phyloP scores from a whole-genome alignment of 2,113 vertebrate species.

The Condylura cristata region DNA sequence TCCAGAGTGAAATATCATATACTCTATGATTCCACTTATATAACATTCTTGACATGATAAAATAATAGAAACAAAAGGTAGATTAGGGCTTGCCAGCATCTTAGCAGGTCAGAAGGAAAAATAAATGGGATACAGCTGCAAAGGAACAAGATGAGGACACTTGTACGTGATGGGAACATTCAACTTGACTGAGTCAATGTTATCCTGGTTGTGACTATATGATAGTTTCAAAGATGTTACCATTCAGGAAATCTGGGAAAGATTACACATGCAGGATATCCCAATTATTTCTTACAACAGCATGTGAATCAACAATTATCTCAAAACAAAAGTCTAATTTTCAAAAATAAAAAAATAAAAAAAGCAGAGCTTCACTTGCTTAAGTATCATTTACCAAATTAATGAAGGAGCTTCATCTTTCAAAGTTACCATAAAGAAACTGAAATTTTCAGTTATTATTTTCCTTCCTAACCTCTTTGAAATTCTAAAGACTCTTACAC shows the following conservation, averaged over 20 bases:
- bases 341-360: not conserved
- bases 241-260: not conserved
- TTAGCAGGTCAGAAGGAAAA: not conserved
- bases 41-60: conserved; percentile 13
- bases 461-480: not conserved
- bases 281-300: conserved; percentile 5
- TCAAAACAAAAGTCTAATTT: not conserved
- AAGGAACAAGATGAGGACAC: not conserved
- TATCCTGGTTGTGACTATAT: not conserved
- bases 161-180: not conserved
- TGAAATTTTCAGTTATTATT: not conserved
- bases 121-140: not conserved
- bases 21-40: not conserved
- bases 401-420: not conserved
- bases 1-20: not conserved
- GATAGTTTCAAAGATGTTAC: not conserved
- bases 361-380: not conserved
- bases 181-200: not conserved
- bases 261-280: not conserved
- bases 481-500: not conserved
- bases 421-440: not conserved
- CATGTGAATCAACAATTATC: not conserved
- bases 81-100: not conserved
- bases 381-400: not conserved
- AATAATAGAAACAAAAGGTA: not conserved